Base-by-base conservation (phyloP, 2,113 vertebrate genomes). In the Erinaceus europaeus region DNA sequence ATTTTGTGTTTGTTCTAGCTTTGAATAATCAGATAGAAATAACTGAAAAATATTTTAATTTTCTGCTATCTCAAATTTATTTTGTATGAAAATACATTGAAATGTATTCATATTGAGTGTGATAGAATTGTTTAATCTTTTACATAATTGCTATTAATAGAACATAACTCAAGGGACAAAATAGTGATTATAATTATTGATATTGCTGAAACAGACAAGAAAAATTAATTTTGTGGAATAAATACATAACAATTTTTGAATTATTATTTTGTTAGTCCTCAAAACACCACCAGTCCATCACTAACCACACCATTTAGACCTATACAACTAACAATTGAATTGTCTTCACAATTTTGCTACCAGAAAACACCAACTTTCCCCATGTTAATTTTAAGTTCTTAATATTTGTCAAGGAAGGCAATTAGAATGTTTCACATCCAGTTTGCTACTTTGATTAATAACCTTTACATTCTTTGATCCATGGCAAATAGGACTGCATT, bases 181-280 rank as follows among this genome's bases (percentile, higher is more conserved):
- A 64, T 80, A 55, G 52, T 77, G 17, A 89, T 65, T 64, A 29
- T 62, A 91, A 65, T 68, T 67, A 59, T 67, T 87, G 72, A 71
- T 71, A 64, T 38, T 73, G 23, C 32, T 55, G 36, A 89, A 68
- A 89, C 46, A 44, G 14, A 14, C n/a, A 85, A 77, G 23, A 80
- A 75, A 90, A 78, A 29, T 46, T 67, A 86, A 85, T 85, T 64
- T 85, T 23, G 64, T 57, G 29, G 23, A 71, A 25, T 74, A 55
- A 5, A 25, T 84, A 48, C 34, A 71, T 55, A 38, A 80, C 42
- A 86, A 80, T 46, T 44, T 40, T 29, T 73, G 21, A 38, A 25
- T 55, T 91, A n/a, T 71, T 59, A 21, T 84, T 77, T 90, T 73
- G 52, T 68, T 36, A 68, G 27, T 61, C 29, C 40, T 86, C 17